phyloP scores from a whole-genome alignment of 2,797 vertebrate genomes.

The Falco biarmicus region DNA sequence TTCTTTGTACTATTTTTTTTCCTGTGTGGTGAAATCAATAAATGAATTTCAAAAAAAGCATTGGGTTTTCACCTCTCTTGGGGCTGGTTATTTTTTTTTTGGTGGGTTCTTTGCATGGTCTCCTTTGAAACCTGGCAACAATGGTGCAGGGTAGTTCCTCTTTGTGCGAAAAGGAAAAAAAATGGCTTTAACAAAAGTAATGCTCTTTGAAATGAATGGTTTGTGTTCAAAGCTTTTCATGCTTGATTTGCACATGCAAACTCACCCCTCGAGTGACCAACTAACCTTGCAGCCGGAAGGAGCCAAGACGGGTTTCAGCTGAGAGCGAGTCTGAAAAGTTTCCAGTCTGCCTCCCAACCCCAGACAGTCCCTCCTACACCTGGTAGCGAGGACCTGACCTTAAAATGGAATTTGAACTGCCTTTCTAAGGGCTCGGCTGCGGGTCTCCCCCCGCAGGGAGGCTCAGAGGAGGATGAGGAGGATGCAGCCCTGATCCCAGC shows the following conservation, averaged over 20 bases:
- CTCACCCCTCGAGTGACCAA: accelerated
- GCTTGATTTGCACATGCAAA: neutral
- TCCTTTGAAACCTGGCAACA: accelerated
- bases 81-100: no score
- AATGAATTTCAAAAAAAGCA: neutral
- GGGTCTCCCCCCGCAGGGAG: neutral
- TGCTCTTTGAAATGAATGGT: accelerated
- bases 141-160: neutral
- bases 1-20: neutral
- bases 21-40: constrained; percentile 10
- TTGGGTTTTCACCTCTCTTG: neutral
- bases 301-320: neutral
- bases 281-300: neutral
- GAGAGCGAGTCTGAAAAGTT: neutral
- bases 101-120: accelerated
- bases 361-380: neutral
- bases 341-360: neutral
- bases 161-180: neutral
- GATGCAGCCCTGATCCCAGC: neutral
- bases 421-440: neutral
- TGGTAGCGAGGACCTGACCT: neutral
- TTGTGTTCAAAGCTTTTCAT: neutral
- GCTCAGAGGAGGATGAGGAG: neutral
- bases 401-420: neutral
- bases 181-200: neutral